phyloP scores from a whole-genome alignment of 2,113 vertebrate species.

The Thomomys bottae region DNA sequence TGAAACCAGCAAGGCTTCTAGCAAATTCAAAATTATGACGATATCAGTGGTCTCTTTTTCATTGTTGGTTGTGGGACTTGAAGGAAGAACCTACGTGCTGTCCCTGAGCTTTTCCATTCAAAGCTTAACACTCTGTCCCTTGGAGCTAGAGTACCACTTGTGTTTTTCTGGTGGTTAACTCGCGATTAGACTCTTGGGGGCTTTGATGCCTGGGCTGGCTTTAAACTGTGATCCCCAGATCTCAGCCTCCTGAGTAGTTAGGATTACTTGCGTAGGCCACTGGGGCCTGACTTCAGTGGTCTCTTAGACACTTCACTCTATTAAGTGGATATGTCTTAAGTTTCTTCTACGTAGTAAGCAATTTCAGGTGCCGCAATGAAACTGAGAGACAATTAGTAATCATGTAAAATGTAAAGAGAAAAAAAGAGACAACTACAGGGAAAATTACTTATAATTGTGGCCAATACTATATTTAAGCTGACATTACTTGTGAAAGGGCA shows the following conservation, averaged over 20 bases:
- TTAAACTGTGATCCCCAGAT: no score
- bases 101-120: no score
- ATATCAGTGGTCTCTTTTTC: background rate
- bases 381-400: background rate
- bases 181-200: no score
- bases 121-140: no score
- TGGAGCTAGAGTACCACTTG: no score
- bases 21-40: background rate
- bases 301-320: background rate
- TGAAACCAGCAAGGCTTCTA: conserved; percentile 5
- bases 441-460: conserved; percentile 32
- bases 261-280: no score
- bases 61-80: no score
- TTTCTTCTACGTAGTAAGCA: background rate
- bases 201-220: no score
- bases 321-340: background rate
- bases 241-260: no score
- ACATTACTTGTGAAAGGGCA: conserved; percentile 1
- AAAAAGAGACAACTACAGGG: background rate
- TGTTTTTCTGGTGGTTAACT: no score
- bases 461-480: conserved; percentile 14
- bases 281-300: background rate
- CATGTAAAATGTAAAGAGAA: background rate
- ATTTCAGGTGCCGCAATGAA: background rate
- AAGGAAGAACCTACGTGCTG: no score